These are phyloP conservation scores for Procavia capensis DNA, from an alignment of 2,113 vertebrate species.

Conservation along the genomic window DNA sequence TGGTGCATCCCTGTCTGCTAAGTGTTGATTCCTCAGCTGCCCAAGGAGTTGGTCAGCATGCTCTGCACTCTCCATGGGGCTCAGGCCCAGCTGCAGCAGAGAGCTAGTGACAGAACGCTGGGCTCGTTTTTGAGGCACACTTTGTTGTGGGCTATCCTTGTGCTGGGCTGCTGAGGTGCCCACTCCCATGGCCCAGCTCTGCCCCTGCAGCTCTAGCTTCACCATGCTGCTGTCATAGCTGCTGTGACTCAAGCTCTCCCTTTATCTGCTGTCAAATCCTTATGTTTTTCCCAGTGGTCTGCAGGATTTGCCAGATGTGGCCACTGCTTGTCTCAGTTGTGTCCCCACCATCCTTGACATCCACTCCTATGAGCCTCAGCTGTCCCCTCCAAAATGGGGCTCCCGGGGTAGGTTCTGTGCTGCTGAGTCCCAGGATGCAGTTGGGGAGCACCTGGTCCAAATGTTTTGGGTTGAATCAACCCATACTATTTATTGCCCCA, in stretches of 20 bases:
- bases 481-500: not conserved
- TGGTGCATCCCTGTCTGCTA: not conserved
- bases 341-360: not conserved
- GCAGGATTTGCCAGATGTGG: not conserved
- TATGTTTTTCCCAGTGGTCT: not conserved
- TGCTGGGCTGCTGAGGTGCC: not conserved
- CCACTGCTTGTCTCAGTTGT: not conserved
- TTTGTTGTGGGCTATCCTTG: not conserved
- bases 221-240: not conserved
- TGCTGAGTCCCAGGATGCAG: not conserved
- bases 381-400: not conserved
- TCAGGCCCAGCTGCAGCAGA: too few relatives aligned
- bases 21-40: too few relatives aligned
- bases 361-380: too few relatives aligned
- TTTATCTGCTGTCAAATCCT: not conserved
- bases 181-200: not conserved
- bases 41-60: not conserved
- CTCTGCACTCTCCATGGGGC: not conserved
- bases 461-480: not conserved
- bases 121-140: not conserved
- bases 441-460: not conserved
- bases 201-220: not conserved
- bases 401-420: not conserved
- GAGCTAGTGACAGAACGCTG: too few relatives aligned
- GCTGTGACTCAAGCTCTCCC: not conserved